Evolutionary conservation across 1,140 invertebrate species (phyloP).

Genomic region (Pseudomyrmex gracilis): DNA sequence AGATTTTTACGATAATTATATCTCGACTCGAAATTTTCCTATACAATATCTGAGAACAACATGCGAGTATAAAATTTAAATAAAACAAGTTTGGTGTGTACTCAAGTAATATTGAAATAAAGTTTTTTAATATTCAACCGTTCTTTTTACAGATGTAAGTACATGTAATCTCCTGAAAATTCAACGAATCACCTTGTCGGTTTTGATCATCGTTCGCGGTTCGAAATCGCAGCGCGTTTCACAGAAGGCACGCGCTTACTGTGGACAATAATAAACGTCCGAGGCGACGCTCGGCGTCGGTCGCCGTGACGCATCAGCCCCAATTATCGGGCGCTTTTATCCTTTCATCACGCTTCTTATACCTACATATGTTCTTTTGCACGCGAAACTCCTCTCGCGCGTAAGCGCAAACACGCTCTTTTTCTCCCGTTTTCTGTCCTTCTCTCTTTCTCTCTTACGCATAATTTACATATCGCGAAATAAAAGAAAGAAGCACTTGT

Average conservation of each 20-base stretch:
- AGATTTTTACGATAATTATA: too few relatives aligned
- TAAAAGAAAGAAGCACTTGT: neutral
- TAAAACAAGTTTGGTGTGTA: too few relatives aligned
- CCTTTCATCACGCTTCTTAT: neutral
- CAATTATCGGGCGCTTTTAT: neutral
- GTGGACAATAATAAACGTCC: neutral
- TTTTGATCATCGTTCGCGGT: neutral
- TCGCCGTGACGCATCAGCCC: neutral
- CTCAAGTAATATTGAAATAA: neutral
- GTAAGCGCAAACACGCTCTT: too few relatives aligned
- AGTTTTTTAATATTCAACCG: neutral
- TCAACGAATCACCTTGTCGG: neutral
- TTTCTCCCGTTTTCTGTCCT: too few relatives aligned
- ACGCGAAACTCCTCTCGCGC: too few relatives aligned
- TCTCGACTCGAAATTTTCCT: too few relatives aligned
- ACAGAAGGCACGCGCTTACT: neutral
- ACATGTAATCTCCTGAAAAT: neutral
- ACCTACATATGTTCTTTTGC: neutral
- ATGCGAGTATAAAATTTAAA: too few relatives aligned
- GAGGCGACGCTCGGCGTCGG: constrained; percentile 34
- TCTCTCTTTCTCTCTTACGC: too few relatives aligned
- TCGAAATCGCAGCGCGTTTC: neutral
- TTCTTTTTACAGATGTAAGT: neutral
- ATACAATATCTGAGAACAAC: too few relatives aligned
- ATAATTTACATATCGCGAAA: neutral